Base-by-base conservation (phyloP, 2,888 invertebrate species). In the Pardosa pseudoannulata region DNA sequence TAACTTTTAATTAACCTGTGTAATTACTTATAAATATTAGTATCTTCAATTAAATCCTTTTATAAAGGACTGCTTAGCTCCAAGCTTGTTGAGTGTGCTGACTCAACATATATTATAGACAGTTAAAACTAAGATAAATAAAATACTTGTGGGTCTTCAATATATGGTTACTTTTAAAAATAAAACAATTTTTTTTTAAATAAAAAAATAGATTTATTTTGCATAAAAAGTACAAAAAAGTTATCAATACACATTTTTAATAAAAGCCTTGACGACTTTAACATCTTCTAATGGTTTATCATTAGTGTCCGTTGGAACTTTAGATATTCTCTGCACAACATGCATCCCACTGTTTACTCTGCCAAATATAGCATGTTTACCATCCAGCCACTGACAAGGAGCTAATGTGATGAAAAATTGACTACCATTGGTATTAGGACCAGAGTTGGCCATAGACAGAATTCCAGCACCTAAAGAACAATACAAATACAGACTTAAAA, bases 391-490 rank as follows among this genome's bases (percentile, higher is more conserved):
- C 90, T 98, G 98, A 0, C 98, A 97, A 0, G 99, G 98, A 0
- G 96, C 98, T 87, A 99, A 92, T 0, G 98, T 98, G 70, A 99
- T 96, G 90, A 99, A 99, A 93, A 99, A 99, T 91, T 99, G 99
- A 36, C 98, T 98, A 1, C 98, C 98, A 92, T 99, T 99, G 6
- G 97, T 95, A 91, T 99, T 94, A 0, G 98, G 98, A 0, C 99
- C 98, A 27, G 98, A 96, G 93, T 99, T 99, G 0, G 99, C 99
- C 99, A 99, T 99, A 0, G 98, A 98, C 41, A 97, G 90, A 81
- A 97, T 94, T 0, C 97, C 97, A 87, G 95, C 95, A 81, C 95
- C 94, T 94, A 89, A 29, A 90, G 90, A 65, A 32, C 32, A 76
- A 73, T 31, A n/a, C 5, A 68, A 68, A 11, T 5, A 6, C 6